Evolutionary conservation across 2,888 invertebrate species (phyloP).

Genomic region (Plagodis pulveraria): DNA sequence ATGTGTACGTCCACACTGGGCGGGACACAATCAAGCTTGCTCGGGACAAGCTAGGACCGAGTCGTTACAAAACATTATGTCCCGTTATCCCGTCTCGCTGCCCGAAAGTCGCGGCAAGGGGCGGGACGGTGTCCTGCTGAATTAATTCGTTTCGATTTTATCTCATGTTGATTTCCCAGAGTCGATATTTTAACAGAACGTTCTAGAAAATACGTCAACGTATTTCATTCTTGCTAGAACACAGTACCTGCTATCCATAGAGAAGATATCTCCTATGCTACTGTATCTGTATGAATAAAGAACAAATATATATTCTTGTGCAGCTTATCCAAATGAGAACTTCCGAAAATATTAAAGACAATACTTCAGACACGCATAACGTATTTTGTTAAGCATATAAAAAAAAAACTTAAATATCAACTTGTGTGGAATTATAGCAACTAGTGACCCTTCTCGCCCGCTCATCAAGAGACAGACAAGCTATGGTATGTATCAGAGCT

Average conservation of each 20-base stretch:
- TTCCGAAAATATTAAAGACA: no score
- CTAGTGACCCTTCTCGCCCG: not conserved
- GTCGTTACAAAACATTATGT: constrained; percentile 63
- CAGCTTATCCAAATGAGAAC: no score
- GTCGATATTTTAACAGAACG: not conserved
- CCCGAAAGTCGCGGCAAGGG: constrained; percentile 16
- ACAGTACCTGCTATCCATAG: no score
- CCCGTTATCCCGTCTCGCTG: constrained; percentile 49
- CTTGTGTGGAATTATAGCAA: no score
- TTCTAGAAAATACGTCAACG: not conserved
- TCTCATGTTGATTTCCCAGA: not conserved
- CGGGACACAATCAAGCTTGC: constrained; percentile 59
- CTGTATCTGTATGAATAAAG: no score
- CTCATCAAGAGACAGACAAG: not conserved
- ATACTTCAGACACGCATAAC: no score
- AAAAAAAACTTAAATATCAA: no score
- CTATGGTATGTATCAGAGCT: constrained; percentile 3
- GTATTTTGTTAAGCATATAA: no score
- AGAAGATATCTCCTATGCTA: no score
- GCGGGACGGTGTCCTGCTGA: constrained; percentile 19
- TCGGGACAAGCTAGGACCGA: constrained; percentile 41
- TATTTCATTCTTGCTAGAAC: not conserved
- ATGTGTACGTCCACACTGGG: constrained; percentile 43
- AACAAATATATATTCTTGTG: no score
- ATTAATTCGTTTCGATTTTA: constrained; percentile 22